Evolutionary conservation across 23 tunicate species (phyloP).

Genomic region (Oikopleura dioica): DNA sequence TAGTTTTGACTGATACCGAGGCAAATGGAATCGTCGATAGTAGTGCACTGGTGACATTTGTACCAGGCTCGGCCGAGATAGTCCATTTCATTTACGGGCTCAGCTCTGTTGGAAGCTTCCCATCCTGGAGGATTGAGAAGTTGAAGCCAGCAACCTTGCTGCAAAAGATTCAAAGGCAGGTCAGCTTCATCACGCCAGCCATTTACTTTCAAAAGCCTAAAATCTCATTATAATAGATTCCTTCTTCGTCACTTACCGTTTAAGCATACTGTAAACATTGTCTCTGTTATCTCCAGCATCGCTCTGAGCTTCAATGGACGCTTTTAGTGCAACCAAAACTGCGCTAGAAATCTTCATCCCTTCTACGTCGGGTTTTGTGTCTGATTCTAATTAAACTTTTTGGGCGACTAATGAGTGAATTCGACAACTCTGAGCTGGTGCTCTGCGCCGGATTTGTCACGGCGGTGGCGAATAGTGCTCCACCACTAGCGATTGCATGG

Average conservation of each 20-base stretch:
- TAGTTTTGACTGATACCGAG: not conserved
- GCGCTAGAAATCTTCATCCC: no score
- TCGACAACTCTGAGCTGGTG: no score
- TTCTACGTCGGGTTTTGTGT: no score
- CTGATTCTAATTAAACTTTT: no score
- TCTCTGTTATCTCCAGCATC: conserved; percentile 12
- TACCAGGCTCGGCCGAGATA: not conserved
- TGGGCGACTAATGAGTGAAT: no score
- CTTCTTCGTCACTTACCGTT: no score
- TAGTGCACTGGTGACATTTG: conserved; percentile 9
- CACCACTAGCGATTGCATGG: no score
- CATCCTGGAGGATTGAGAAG: not conserved
- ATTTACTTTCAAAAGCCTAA: not conserved
- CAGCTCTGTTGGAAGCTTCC: not conserved
- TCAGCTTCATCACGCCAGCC: not conserved
- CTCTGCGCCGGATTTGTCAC: no score
- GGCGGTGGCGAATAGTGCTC: no score
- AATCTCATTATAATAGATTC: no score
- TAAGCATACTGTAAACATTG: not conserved
- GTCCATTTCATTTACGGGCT: not conserved
- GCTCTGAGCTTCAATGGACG: no score
- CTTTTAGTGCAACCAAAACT: no score
- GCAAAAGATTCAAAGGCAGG: not conserved
- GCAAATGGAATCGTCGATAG: not conserved
- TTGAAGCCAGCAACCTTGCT: not conserved